Conservation (phyloP, 2,113 vertebrate species). For the Agelaius tricolor region DNA sequence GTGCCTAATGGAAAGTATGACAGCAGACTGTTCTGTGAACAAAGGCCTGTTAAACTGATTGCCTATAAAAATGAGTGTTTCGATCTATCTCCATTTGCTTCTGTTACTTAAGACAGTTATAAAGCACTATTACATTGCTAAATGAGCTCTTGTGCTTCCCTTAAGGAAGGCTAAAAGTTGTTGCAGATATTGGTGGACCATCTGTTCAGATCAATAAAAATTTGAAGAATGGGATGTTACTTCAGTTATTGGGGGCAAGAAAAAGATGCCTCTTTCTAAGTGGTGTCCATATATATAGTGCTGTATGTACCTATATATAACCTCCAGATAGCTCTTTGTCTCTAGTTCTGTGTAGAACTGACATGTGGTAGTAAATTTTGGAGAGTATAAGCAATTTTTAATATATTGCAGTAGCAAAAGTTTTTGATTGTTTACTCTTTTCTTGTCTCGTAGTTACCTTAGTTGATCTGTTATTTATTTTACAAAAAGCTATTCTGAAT, state of each 20-base stretch:
- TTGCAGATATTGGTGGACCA: not conserved
- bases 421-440: not conserved
- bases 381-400: constrained; percentile 68
- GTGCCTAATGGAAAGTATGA: not conserved
- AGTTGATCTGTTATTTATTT: not conserved
- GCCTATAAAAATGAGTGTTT: constrained; percentile 13
- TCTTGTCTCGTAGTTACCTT: not conserved
- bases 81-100: constrained; percentile 17
- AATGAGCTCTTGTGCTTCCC: not conserved
- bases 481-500: not conserved
- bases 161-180: not conserved
- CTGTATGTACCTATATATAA: not conserved
- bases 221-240: not conserved
- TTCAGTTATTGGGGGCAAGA: not conserved
- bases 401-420: not conserved
- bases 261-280: not conserved
- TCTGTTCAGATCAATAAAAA: not conserved
- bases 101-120: constrained; percentile 26
- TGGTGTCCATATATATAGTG: not conserved
- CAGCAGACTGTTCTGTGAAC: not conserved
- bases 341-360: constrained; percentile 29
- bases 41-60: constrained; percentile 48
- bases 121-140: not conserved
- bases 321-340: not conserved
- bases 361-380: constrained; percentile 75